Percentiles rank a stretch among this genome's conserved stretches.
These are phyloP conservation scores for Drosophila gunungcola DNA, from an alignment of 1,140 invertebrate genomes.

Conservation along the genomic window DNA sequence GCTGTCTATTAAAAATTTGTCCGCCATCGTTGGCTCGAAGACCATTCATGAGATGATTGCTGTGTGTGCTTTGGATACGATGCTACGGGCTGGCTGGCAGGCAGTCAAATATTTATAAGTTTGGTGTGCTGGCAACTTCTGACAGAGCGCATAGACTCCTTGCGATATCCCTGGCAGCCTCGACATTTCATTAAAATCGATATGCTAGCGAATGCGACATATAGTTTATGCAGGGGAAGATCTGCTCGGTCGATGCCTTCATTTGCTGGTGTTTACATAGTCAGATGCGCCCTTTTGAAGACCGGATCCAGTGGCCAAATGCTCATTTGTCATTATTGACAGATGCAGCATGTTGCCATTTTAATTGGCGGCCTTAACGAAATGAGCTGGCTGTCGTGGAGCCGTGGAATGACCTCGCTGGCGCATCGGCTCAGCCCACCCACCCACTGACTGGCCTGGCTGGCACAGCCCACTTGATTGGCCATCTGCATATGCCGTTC, in stretches of 20 bases:
- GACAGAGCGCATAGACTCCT: slow-evolving; percentile 28
- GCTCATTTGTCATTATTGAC: slow-evolving; percentile 82
- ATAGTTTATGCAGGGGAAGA: slow-evolving; percentile 9
- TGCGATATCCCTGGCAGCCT: slow-evolving; percentile 31
- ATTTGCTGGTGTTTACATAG: slow-evolving; percentile 40
- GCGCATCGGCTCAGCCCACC: not conserved
- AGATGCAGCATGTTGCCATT: slow-evolving; percentile 77
- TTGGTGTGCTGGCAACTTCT: slow-evolving; percentile 21
- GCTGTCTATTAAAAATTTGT: slow-evolving; percentile 75
- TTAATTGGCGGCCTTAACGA: slow-evolving; percentile 80
- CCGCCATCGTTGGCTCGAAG: not conserved
- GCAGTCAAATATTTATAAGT: slow-evolving; percentile 74
- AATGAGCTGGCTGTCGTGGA: slow-evolving; percentile 60
- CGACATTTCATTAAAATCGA: slow-evolving; percentile 63
- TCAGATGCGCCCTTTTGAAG: slow-evolving; percentile 27
- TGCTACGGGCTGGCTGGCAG: slow-evolving; percentile 39
- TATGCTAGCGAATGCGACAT: slow-evolving; percentile 22
- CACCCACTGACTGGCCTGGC: slow-evolving; percentile 7
- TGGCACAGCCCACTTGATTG: slow-evolving; percentile 30
- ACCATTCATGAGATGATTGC: slow-evolving; percentile 25
- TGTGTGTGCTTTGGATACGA: slow-evolving; percentile 67
- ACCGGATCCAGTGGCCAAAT: slow-evolving; percentile 54
- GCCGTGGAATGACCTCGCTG: slow-evolving; percentile 42
- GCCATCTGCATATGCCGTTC: slow-evolving; percentile 18
- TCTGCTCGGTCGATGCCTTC: not conserved